phyloP scores from a whole-genome alignment of 1,140 invertebrate genomes.

The Caenorhabditis brenneri region DNA sequence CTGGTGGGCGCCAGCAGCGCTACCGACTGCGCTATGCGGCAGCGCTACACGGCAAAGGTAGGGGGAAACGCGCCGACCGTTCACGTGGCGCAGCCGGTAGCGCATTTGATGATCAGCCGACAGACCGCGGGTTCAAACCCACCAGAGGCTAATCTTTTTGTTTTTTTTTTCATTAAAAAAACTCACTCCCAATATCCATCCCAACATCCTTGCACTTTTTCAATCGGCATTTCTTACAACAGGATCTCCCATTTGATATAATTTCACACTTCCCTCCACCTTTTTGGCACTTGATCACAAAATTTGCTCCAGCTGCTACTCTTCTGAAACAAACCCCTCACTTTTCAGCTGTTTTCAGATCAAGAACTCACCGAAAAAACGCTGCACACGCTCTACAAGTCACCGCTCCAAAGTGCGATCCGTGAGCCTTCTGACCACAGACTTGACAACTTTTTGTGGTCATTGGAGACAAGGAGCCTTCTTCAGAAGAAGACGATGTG shows the following conservation, averaged over 20 bases:
- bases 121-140: too few species aligned
- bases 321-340: not conserved
- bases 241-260: not conserved
- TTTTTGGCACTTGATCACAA: not conserved
- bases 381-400: slow-evolving; percentile 45
- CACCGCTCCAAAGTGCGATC: slow-evolving; percentile 41
- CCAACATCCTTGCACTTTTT: not conserved
- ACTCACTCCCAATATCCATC: not conserved
- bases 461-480: not conserved
- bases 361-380: not conserved
- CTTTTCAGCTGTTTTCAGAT: not conserved
- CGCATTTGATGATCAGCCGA: too few species aligned
- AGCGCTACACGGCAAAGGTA: too few species aligned
- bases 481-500: not conserved
- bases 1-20: too few species aligned
- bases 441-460: slow-evolving; percentile 5
- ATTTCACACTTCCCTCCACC: not conserved
- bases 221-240: slow-evolving; percentile 1
- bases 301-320: not conserved
- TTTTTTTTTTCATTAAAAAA: not conserved
- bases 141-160: too few species aligned
- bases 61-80: too few species aligned
- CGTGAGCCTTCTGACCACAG: slow-evolving; percentile 37
- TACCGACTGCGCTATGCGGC: too few species aligned
- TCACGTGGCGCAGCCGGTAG: too few species aligned